A percentile compares a stretch with the other conserved stretches of the same genome.
phyloP scores from a whole-genome alignment of 37 sponge, comb jelly and placozoan species.

The Beroe forskalii region DNA sequence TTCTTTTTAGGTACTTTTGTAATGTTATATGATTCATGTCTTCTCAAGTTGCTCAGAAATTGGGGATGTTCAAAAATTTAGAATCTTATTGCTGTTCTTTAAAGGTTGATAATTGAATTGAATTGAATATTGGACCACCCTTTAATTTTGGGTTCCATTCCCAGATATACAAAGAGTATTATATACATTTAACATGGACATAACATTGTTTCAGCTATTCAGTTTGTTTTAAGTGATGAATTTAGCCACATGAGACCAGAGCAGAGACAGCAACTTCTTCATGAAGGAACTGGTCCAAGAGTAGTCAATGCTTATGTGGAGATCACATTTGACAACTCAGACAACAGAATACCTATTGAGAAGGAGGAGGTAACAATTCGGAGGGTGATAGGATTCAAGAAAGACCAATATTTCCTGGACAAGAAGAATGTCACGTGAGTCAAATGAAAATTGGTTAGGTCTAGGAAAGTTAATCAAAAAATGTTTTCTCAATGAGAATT shows the following conservation, averaged over 20 bases:
- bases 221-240: constrained; percentile 98
- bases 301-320: constrained; percentile 93
- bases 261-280: constrained; percentile 90
- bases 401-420: constrained; percentile 92
- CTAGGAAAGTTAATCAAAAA: too few species aligned
- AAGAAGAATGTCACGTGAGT: constrained; percentile 91
- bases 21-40: too few species aligned
- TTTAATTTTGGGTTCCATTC: too few species aligned
- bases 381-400: constrained; percentile 90
- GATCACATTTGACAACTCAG: constrained; percentile 96
- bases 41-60: too few species aligned
- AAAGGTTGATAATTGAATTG: too few species aligned
- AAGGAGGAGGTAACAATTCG: constrained; percentile 86
- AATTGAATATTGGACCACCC: too few species aligned
- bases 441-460: not conserved
- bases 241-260: constrained; percentile 90
- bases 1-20: constrained; percentile 96
- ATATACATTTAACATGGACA: too few species aligned
- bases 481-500: too few species aligned
- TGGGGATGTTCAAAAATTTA: too few species aligned
- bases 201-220: constrained; percentile 86
- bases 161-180: too few species aligned
- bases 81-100: too few species aligned
- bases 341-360: constrained; percentile 87
- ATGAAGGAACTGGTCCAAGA: constrained; percentile 88